These are phyloP conservation scores for Odontesthes bonariensis DNA, from an alignment of 2,113 vertebrate species.

Conservation along the genomic window DNA sequence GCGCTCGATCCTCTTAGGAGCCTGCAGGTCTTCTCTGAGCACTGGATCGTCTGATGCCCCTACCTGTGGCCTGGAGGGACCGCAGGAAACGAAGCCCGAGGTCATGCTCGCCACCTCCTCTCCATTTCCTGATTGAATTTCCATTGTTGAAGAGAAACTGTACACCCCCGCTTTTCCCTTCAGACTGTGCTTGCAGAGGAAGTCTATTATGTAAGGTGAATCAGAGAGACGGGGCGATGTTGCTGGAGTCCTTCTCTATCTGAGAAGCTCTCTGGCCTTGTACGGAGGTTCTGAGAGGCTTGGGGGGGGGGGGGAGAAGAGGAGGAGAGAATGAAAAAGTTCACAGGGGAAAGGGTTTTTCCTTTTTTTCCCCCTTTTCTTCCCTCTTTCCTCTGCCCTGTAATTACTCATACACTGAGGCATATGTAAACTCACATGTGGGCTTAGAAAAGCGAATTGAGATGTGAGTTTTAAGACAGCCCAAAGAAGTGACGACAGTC, in stretches of 20 bases:
- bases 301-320: slow-evolving; percentile 45
- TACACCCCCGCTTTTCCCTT: slow-evolving; percentile 56
- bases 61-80: slow-evolving; percentile 51
- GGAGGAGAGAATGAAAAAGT: slow-evolving; percentile 61
- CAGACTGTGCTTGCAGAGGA: slow-evolving; percentile 49
- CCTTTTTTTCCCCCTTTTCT: too few relatives aligned
- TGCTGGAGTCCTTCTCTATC: slow-evolving; percentile 35
- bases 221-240: slow-evolving; percentile 37
- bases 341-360: slow-evolving; percentile 44
- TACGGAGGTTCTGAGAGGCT: slow-evolving; percentile 10
- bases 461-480: background rate
- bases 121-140: slow-evolving; percentile 86
- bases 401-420: slow-evolving; percentile 61
- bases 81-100: slow-evolving; percentile 57
- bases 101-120: slow-evolving; percentile 69
- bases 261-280: slow-evolving; percentile 28
- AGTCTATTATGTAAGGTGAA: slow-evolving; percentile 58
- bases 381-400: slow-evolving; percentile 52
- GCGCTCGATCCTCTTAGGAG: slow-evolving; percentile 77
- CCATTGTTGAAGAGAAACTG: slow-evolving; percentile 83
- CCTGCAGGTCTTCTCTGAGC: slow-evolving; percentile 76
- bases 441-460: slow-evolving; percentile 41
- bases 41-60: slow-evolving; percentile 54
- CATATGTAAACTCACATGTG: slow-evolving; percentile 44
- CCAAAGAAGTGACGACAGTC: slow-evolving; percentile 21